Conservation (phyloP, 2,113 vertebrate genomes). For the Chionis minor region DNA sequence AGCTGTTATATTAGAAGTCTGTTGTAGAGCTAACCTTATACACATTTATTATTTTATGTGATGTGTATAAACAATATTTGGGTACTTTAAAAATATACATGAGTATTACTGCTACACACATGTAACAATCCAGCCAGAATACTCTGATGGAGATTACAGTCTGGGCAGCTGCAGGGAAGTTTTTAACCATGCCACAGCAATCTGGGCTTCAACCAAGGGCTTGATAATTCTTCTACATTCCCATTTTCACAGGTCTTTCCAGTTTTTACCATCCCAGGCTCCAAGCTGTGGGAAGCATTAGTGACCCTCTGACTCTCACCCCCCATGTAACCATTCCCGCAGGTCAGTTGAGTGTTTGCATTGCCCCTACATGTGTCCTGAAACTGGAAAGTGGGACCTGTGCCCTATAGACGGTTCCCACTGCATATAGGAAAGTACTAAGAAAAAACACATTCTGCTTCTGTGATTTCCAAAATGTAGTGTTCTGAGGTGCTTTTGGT, state of each 20-base stretch:
- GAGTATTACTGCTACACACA: not conserved
- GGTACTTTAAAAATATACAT: not conserved
- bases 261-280: not conserved
- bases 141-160: not conserved
- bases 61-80: not conserved
- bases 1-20: not conserved
- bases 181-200: not conserved
- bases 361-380: not conserved
- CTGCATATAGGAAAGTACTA: not conserved
- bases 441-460: not conserved
- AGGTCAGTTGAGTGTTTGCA: not conserved
- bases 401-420: not conserved
- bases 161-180: not conserved
- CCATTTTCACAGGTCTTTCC: not conserved
- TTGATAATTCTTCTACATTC: not conserved
- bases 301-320: not conserved
- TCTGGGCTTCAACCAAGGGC: not conserved
- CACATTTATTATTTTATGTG: not conserved
- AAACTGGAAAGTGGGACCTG: not conserved
- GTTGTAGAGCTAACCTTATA: not conserved
- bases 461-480: not conserved
- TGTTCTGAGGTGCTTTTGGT: not conserved
- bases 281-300: not conserved
- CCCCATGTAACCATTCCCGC: fast-evolving
- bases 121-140: not conserved